Conservation (phyloP, 2,797 vertebrate genomes). For the Simalia tracyae region DNA sequence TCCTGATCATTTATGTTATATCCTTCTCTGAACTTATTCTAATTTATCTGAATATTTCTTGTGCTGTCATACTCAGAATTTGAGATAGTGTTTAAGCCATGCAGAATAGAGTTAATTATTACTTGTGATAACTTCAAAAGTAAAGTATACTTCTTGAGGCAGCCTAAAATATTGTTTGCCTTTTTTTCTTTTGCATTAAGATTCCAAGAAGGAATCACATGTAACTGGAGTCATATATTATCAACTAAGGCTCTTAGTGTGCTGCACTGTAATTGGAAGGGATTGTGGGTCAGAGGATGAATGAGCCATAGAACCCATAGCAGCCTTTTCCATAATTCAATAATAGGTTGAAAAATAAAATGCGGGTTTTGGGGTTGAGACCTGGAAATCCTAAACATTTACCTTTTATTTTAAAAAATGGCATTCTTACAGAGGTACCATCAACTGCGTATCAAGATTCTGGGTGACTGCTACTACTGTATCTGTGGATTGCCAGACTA, state of each 20-base stretch:
- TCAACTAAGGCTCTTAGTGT: neutral
- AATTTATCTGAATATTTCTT: neutral
- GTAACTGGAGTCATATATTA: neutral
- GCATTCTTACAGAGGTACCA: constrained; percentile 81
- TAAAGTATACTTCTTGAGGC: neutral
- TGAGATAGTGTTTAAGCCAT: neutral
- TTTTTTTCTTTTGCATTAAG: neutral
- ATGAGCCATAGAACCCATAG: neutral
- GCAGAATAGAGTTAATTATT: neutral
- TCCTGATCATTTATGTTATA: neutral
- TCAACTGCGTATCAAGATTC: constrained; percentile 93
- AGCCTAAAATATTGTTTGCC: neutral
- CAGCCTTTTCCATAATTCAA: neutral
- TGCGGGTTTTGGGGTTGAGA: neutral
- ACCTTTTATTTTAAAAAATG: neutral
- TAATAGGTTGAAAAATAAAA: neutral
- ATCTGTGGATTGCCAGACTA: constrained; percentile 94
- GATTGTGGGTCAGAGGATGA: neutral
- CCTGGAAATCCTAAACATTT: neutral
- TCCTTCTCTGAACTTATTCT: neutral
- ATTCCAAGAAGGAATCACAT: neutral
- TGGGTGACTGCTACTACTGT: constrained; percentile 96
- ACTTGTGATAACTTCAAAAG: neutral
- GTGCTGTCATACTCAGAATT: neutral
- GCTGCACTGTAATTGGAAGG: neutral